Conservation (phyloP, 2,888 invertebrate species). For the Allophyes oxyacanthae region DNA sequence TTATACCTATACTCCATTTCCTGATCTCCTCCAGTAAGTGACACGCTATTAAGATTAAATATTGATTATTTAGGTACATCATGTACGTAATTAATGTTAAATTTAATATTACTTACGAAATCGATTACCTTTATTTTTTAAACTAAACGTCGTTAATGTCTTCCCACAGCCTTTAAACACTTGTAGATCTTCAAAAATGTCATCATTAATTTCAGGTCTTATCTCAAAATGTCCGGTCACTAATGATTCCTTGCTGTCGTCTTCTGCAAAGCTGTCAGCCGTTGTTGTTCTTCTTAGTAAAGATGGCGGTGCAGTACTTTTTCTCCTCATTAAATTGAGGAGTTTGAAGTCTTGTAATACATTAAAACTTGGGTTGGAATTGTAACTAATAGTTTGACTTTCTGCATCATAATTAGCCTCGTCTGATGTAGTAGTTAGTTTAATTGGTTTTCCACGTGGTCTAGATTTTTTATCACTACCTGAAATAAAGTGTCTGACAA, state of each 20-base stretch:
- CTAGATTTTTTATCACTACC: slow-evolving; percentile 40
- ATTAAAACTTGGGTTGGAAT: slow-evolving; percentile 81
- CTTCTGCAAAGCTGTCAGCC: slow-evolving; percentile 60
- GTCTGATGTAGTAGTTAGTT: slow-evolving; percentile 61
- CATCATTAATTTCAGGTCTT: slow-evolving; percentile 50
- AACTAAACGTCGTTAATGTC: slow-evolving; percentile 34
- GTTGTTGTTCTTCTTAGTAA: slow-evolving; percentile 63
- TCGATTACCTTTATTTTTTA: slow-evolving; percentile 37
- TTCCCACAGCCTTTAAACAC: slow-evolving; percentile 74
- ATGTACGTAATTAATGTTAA: no score
- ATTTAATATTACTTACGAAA: no score
- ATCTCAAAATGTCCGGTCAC: slow-evolving; percentile 54
- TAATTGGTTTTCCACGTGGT: slow-evolving; percentile 60
- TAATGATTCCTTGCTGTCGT: slow-evolving; percentile 60
- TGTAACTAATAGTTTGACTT: slow-evolving; percentile 75
- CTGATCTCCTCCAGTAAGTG: no score
- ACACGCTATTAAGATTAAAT: no score
- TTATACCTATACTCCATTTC: no score
- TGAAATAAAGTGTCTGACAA: slow-evolving; percentile 15
- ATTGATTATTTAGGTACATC: no score
- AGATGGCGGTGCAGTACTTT: slow-evolving; percentile 61
- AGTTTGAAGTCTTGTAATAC: slow-evolving; percentile 82
- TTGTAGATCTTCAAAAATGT: slow-evolving; percentile 63
- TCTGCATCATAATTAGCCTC: slow-evolving; percentile 63
- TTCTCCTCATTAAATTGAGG: slow-evolving; percentile 72